Conservation (phyloP, 1,140 invertebrate species). For the Lordiphosa mommai region DNA sequence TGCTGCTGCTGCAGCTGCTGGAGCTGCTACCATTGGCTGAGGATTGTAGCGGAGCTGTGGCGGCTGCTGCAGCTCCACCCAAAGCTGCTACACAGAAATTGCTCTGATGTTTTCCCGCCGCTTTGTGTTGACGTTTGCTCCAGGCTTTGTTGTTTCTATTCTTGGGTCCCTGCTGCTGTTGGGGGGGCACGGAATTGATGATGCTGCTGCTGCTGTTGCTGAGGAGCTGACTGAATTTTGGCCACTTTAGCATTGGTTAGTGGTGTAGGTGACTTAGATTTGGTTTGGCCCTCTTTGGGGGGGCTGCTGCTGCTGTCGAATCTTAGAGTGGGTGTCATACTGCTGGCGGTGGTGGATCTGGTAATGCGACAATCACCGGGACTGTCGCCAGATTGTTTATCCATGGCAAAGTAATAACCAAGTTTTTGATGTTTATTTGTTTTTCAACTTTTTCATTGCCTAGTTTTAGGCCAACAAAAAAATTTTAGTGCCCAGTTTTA, state of each 20-base stretch:
- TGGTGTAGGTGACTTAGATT: slow-evolving; percentile 45
- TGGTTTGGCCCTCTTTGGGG: slow-evolving; percentile 9
- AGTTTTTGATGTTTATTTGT: slow-evolving; percentile 1
- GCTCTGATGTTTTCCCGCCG: slow-evolving; percentile 49
- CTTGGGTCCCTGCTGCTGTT: slow-evolving; percentile 55
- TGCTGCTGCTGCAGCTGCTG: slow-evolving; percentile 20
- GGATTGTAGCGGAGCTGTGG: slow-evolving; percentile 10
- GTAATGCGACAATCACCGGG: slow-evolving; percentile 72
- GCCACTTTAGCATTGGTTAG: slow-evolving; percentile 19
- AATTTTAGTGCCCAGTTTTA: too few relatives aligned
- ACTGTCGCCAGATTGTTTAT: slow-evolving; percentile 56
- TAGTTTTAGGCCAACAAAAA: too few relatives aligned
- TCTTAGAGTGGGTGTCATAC: slow-evolving; percentile 59
- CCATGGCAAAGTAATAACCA: slow-evolving; percentile 28
- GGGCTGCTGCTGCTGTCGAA: slow-evolving; percentile 32
- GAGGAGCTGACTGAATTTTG: slow-evolving; percentile 30
- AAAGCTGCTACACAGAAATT: not conserved
- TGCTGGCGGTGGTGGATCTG: slow-evolving; percentile 39
- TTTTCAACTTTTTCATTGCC: too few relatives aligned
- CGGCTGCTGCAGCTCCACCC: slow-evolving; percentile 4
- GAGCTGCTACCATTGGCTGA: slow-evolving; percentile 17
- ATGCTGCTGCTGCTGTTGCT: slow-evolving; percentile 34
- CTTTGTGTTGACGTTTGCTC: slow-evolving; percentile 67
- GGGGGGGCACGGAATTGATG: slow-evolving; percentile 76
- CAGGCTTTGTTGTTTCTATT: slow-evolving; percentile 63